Evolutionary conservation across 2,797 vertebrate genomes (phyloP).

Genomic region (Phaenicophaeus curvirostris): DNA sequence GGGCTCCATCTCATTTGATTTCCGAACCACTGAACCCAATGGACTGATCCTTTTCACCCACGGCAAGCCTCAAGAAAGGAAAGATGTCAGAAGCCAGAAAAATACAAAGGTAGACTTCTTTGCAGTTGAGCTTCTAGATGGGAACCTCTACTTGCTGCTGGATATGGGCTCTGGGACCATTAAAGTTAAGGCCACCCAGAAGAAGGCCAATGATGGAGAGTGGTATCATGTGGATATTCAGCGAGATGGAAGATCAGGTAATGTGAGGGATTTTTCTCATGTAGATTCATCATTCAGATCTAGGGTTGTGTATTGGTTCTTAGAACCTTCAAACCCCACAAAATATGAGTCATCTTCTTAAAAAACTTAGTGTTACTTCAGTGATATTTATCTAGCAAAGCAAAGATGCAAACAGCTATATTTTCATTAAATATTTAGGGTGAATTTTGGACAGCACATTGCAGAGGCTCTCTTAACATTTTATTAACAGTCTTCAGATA

Average conservation of each 20-base stretch:
- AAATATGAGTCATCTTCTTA: not conserved
- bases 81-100: conserved; percentile 92
- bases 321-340: not conserved
- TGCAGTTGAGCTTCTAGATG: conserved; percentile 95
- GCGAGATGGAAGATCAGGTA: conserved; percentile 95
- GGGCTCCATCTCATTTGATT: conserved; percentile 99
- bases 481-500: not conserved
- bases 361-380: not conserved
- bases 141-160: conserved; percentile 92
- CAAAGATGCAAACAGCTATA: not conserved
- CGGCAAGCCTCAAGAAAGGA: conserved; percentile 94
- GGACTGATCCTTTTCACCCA: conserved; percentile 98
- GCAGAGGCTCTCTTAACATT: not conserved
- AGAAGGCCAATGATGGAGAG: conserved; percentile 96
- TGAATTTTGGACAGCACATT: not conserved
- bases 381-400: conserved; percentile 4
- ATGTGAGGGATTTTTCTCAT: conserved; percentile 5
- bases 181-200: conserved; percentile 97
- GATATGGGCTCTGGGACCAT: conserved; percentile 99
- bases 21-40: conserved; percentile 95
- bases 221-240: conserved; percentile 99
- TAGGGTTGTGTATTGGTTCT: not conserved
- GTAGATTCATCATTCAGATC: not conserved
- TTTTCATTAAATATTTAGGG: not conserved
- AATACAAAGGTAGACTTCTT: conserved; percentile 99